Conservation (phyloP, 1,140 invertebrate species). For the Zaprionus taronus region DNA sequence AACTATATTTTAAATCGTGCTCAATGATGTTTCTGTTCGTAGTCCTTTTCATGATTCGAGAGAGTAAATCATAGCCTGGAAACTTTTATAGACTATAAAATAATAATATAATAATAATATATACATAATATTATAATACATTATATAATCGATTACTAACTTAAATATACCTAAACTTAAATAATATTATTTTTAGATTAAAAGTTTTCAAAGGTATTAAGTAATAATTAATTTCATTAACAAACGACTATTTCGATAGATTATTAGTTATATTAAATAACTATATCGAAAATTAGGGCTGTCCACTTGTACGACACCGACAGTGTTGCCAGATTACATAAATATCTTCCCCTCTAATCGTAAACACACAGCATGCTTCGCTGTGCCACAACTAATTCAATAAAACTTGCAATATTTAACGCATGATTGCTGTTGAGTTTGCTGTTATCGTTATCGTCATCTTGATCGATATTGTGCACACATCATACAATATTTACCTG, state of each 20-base stretch:
- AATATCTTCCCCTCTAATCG: neutral
- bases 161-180: neutral
- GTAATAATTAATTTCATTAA: too few species aligned
- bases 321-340: too few species aligned
- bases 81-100: too few species aligned
- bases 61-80: too few species aligned
- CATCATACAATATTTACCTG: conserved; percentile 70
- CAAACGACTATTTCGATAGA: too few species aligned
- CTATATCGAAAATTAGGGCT: too few species aligned
- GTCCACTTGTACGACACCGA: too few species aligned
- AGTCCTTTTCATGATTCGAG: too few species aligned
- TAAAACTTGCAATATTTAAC: neutral
- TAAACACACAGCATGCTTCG: neutral
- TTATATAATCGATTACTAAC: neutral
- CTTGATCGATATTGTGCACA: neutral
- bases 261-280: too few species aligned
- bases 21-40: too few species aligned
- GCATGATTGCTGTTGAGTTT: neutral
- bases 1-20: too few species aligned
- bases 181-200: neutral
- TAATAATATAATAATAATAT: neutral
- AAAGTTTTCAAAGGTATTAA: too few species aligned
- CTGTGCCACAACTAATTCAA: neutral
- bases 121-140: neutral
- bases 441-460: conserved; percentile 8